Conservation (phyloP, 2,888 invertebrate genomes). For the Drosophila histrio region DNA sequence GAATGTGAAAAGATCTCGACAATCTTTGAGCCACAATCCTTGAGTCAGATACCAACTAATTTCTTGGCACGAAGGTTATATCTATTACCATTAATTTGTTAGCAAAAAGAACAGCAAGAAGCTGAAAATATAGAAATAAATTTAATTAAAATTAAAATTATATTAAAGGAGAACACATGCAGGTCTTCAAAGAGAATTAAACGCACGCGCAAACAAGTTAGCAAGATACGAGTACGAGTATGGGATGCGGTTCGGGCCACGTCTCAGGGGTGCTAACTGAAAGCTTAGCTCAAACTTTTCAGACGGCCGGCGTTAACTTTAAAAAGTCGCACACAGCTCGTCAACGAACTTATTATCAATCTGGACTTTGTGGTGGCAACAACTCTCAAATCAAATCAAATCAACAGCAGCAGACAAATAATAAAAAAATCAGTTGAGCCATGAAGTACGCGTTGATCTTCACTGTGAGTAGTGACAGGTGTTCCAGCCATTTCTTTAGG, state of each 20-base stretch:
- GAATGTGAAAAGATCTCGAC: too few species aligned
- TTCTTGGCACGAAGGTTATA: constrained; percentile 35
- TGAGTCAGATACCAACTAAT: constrained; percentile 18
- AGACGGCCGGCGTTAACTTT: constrained; percentile 48
- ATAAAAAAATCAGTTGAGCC: constrained; percentile 27
- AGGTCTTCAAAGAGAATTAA: constrained; percentile 5
- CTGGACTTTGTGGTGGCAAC: constrained; percentile 60
- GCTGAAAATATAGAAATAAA: background rate
- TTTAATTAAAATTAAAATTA: constrained; percentile 7
- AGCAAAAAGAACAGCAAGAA: background rate
- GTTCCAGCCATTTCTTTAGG: background rate
- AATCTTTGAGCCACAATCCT: constrained; percentile 27
- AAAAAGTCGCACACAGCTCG: constrained; percentile 58
- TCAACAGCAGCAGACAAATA: constrained; percentile 13
- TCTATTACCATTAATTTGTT: constrained; percentile 58
- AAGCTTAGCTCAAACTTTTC: constrained; percentile 51
- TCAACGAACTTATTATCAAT: constrained; percentile 67
- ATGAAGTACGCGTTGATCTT: constrained; percentile 70
- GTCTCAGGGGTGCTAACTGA: constrained; percentile 70
- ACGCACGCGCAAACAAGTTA: constrained; percentile 64
- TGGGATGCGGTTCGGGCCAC: constrained; percentile 24
- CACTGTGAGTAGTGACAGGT: constrained; percentile 62
- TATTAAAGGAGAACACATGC: constrained; percentile 38
- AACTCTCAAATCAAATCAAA: constrained; percentile 22
- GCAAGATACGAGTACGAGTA: background rate